Base-by-base conservation (phyloP, 1,140 invertebrate species). In the Catajapyx aquilonaris region DNA sequence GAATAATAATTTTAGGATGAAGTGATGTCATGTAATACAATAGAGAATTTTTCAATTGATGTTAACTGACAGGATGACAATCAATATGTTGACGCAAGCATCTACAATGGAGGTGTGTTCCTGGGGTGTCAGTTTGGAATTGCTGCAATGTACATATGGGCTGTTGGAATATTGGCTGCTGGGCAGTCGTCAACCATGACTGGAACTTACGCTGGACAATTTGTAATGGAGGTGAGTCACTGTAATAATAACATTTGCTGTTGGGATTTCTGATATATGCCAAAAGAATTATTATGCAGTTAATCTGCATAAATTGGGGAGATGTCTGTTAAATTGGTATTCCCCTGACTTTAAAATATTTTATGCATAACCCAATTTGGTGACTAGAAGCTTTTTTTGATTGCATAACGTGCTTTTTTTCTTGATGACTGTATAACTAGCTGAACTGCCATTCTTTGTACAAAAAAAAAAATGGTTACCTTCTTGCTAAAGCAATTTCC, bases 131-230 rank as follows among this genome's bases (percentile, higher is more conserved):
- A 73, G 37, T 90, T 81, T 56, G 84, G 85, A 4, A 50, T 66
- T 1, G 62, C 65, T 1, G 78, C 81, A 4, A 75, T 87, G 68
- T 81, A 84, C 48, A 81, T 91, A 46, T 91, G 85, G 85, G 83
- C 75, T 1, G 61, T 90, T 30, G 85, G 85, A 37, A 86, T 91
- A 49, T 58, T 91, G 41, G 85, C 85, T 32, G 81, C 83, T 42
- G 85, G 85, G 25, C 83, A 90, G 54, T 81, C 77, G 46, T 86
- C 81, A 11, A 90, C 85, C 1, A 91, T 85, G 79, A 84, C 81
- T 1, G 76, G 75, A 19, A 78, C 75, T 3, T 80, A 78, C 49
- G 69, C 73, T 4, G 75, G 75, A 3, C 76, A 79, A 47, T 77
- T 78, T 52, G 70, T 72, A 0, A 78, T 79, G 76, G 75, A 79